These are phyloP conservation scores for Petrocephalus schoutedeni DNA, from an alignment of 2,797 vertebrate genomes.

Conservation along the genomic window DNA sequence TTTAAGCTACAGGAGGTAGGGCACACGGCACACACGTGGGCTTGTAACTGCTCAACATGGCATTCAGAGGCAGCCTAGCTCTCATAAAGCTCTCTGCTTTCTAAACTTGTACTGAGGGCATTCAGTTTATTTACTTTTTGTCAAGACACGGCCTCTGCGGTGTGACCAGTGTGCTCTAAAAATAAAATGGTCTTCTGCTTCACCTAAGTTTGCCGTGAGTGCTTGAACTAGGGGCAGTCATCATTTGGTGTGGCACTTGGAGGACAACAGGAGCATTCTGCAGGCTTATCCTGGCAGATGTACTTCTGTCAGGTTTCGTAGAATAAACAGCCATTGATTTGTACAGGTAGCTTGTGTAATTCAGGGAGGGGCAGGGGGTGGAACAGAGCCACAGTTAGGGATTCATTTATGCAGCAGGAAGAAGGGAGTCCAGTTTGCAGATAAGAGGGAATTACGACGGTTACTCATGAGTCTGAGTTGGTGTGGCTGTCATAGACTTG, in stretches of 20 bases:
- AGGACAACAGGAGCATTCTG: background rate
- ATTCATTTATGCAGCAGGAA: background rate
- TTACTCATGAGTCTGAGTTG: background rate
- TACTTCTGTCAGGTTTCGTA: background rate
- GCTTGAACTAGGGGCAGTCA: background rate
- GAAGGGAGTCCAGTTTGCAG: background rate
- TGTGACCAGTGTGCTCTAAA: background rate
- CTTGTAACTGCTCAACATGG: conserved; percentile 1
- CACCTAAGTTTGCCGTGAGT: background rate
- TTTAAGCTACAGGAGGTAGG: conserved; percentile 89
- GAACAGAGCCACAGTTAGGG: background rate
- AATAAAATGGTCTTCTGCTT: background rate
- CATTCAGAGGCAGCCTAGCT: background rate
- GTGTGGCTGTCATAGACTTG: background rate
- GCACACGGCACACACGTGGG: background rate
- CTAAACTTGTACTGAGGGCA: background rate
- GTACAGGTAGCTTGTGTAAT: background rate
- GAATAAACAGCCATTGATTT: background rate
- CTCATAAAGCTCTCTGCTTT: background rate
- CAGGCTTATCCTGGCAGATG: background rate
- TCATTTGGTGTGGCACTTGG: background rate
- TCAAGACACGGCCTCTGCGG: background rate
- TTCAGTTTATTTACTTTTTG: background rate
- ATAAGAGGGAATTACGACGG: background rate
- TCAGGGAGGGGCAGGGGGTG: background rate